Evolutionary conservation across 2,888 invertebrate genomes (phyloP), one percentile per base, ranked within the genome.

Genomic region (Odiellus spinosus): DNA sequence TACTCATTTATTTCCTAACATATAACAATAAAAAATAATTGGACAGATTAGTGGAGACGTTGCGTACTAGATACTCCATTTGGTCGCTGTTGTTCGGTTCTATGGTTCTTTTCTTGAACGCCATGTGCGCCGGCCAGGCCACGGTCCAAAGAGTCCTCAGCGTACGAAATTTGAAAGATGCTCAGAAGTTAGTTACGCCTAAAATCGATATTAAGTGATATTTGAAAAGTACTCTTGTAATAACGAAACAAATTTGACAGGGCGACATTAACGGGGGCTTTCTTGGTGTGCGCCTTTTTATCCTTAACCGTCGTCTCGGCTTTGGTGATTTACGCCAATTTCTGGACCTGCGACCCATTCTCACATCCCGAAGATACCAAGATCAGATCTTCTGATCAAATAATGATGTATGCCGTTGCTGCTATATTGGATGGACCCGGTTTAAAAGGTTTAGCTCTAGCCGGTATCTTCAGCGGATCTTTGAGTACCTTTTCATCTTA

Each of bases 401-500:
- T 73, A 6, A 52, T 67, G 26, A 66, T 66, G 1, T 57, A 63
- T 45, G 67, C 63, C 55, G 66, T 67, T 33, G 65, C 66, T 63
- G 63, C 66, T 42, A 56, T 59, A 3, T 51, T 67, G 35, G 60
- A 72, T 42, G 66, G 76, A 43, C 82, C 83, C 0, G 90, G 90
- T 0, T 60, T 91, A 15, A 76, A 86, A 0, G 91, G 91, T 0
- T 71, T 91, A 18, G 88, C 91, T 61, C 80, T 90, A 0, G 83
- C 90, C 4, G 86, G 90, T 3, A 81, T 93, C 51, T 88, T 91
- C 63, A 86, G 86, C 57, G 90, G 86, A 0, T 82, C 87, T 1
- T 70, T 91, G 12, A 88, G 88, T 40, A 88, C 88, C 0, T 80
- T 93, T 50, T 90, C 90, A 0, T 86, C 91, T 0, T 78, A 86